A percentile compares a stretch with the other conserved stretches of the same genome.
These are phyloP conservation scores for Onchidella celtica DNA, from an alignment of 2,888 invertebrate species.

Conservation along the genomic window DNA sequence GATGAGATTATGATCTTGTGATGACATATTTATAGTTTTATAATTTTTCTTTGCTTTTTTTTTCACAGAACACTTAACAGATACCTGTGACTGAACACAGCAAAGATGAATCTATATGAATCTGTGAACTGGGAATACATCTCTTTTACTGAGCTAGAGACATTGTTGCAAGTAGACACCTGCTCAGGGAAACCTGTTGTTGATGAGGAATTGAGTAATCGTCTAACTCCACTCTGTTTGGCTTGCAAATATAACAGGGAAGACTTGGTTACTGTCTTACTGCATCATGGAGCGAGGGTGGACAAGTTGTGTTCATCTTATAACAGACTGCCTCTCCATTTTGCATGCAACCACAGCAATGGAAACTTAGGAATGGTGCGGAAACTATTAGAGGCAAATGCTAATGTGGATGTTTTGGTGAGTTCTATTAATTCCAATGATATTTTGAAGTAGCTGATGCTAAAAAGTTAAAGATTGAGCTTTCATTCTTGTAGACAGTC, in stretches of 20 bases:
- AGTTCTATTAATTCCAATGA: background rate
- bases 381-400: constrained; percentile 44
- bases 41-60: too few species aligned
- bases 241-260: constrained; percentile 53
- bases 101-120: constrained; percentile 23
- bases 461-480: too few species aligned
- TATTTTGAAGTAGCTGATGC: background rate
- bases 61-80: too few species aligned
- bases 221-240: constrained; percentile 47
- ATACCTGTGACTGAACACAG: too few species aligned
- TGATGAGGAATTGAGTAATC: constrained; percentile 15
- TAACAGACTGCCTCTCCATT: constrained; percentile 52
- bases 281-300: constrained; percentile 48
- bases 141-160: constrained; percentile 33
- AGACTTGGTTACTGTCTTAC: constrained; percentile 50
- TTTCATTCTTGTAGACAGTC: too few species aligned
- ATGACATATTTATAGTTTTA: too few species aligned
- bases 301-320: constrained; percentile 35
- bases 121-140: constrained; percentile 33
- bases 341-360: constrained; percentile 49
- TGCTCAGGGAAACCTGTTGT: background rate
- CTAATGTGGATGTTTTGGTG: constrained; percentile 44
- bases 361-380: constrained; percentile 52
- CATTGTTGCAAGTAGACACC: constrained; percentile 2
- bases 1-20: too few species aligned